phyloP scores from a whole-genome alignment of 2,113 vertebrate genomes.

The Abramis brama region DNA sequence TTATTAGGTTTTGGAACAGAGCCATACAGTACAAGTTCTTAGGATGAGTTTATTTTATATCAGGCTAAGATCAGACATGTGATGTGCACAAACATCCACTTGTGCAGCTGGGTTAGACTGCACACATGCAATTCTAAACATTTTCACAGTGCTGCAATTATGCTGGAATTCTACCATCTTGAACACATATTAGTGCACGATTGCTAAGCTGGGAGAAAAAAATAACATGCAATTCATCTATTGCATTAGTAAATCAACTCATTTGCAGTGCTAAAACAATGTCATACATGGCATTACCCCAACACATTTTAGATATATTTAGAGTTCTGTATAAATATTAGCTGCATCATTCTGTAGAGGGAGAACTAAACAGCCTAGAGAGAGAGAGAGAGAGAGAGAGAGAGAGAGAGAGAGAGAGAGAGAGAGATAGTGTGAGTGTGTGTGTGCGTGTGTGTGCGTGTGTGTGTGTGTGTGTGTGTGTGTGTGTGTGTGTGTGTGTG shows the following conservation, averaged over 20 bases:
- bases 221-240: conserved; percentile 2
- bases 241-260: conserved; percentile 18
- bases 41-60: neutral
- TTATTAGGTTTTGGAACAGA: neutral
- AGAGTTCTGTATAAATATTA: neutral
- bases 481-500: too few relatives aligned
- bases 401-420: neutral
- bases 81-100: neutral
- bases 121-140: neutral
- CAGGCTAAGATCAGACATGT: neutral
- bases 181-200: conserved; percentile 15
- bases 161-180: conserved; percentile 6
- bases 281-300: neutral
- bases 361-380: neutral
- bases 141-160: conserved; percentile 28
- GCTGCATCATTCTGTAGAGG: neutral
- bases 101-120: neutral
- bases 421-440: neutral
- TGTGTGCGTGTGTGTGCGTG: too few relatives aligned
- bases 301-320: conserved; percentile 1
- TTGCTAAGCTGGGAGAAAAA: conserved; percentile 37
- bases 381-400: neutral
- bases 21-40: neutral
- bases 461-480: too few relatives aligned
- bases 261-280: neutral